Evolutionary conservation across 2,113 vertebrate genomes (phyloP), one percentile per base, ranked within the genome.

Genomic region (Sinosuthora webbiana): DNA sequence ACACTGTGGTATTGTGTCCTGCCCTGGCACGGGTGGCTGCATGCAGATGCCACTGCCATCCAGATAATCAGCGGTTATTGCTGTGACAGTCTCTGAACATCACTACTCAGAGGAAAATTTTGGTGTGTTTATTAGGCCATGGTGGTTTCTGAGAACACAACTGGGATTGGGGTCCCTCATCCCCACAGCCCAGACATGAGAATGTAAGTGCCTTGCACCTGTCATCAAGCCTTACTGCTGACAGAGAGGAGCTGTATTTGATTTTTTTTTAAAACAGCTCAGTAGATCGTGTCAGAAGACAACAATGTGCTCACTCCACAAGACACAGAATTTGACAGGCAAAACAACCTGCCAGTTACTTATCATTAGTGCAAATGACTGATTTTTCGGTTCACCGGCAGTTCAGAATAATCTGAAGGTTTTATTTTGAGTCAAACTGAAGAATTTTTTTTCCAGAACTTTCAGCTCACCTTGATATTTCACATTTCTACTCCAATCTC

Each of bases 291-390:
- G 92, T 95, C 93, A 96, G 93, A 90, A 94, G 95, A 95, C 93
- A 96, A 94, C 82, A 96, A 95, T 95, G 93, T 95, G 94, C 95
- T 94, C 95, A 96, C 90, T 96, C 93, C 78, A 94, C 70, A 97
- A 95, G 95, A 96, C 94, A 95, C 94, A 96, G 93, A 97, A 96
- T 97, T 97, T 97, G 95, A 95, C 96, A 97, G 93, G 96, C 95
- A 97, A 96, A 96, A 95, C 91, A 95, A 97, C 90, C 91, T 97
- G 94, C 90, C 96, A 95, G 96, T 96, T 96, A 96, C 95, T 97
- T 95, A 96, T 96, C 94, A 94, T 96, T 95, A 96, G 94, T 95
- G 91, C 93, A 97, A 96, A 96, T 97, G 94, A 94, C 90, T 95
- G 95, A 94, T 95, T 97, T 96, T 96, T 94, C 30, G 87, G 96